Percentiles rank a stretch among this genome's conserved stretches.
Conservation (phyloP, 2,113 vertebrate species). For the Oncorhynchus masou region DNA sequence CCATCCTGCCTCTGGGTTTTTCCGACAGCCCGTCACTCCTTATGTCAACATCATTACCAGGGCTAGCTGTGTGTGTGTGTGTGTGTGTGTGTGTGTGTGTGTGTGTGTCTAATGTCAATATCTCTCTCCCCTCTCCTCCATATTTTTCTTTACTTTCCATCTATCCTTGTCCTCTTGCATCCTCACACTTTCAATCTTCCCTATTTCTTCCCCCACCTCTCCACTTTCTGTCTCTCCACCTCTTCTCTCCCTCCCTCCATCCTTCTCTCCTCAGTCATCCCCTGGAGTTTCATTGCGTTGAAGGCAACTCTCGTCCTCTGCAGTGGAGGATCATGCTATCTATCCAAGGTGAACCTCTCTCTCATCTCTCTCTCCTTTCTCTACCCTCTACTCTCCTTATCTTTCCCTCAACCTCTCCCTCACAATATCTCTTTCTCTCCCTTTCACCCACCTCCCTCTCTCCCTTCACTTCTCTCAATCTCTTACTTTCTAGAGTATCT, state of each 20-base stretch:
- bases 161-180: neutral
- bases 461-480: too few species aligned
- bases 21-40: constrained; percentile 23
- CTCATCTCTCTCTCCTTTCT: neutral
- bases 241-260: neutral
- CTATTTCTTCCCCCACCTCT: neutral
- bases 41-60: constrained; percentile 37
- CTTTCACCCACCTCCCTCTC: too few species aligned
- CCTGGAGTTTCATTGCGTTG: constrained; percentile 89
- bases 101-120: neutral
- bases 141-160: neutral
- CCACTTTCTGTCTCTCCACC: neutral
- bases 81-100: too few species aligned
- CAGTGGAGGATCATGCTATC: constrained; percentile 86
- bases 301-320: constrained; percentile 79
- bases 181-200: neutral
- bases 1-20: neutral
- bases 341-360: constrained; percentile 82
- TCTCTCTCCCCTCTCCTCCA: neutral
- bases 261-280: constrained; percentile 78
- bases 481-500: too few species aligned
- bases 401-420: neutral
- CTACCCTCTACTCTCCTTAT: neutral
- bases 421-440: too few species aligned
- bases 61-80: neutral